Evolutionary conservation across 1,140 invertebrate species (phyloP), one percentile per base, ranked within the genome.

Genomic region (Phymastichus coffea): DNA sequence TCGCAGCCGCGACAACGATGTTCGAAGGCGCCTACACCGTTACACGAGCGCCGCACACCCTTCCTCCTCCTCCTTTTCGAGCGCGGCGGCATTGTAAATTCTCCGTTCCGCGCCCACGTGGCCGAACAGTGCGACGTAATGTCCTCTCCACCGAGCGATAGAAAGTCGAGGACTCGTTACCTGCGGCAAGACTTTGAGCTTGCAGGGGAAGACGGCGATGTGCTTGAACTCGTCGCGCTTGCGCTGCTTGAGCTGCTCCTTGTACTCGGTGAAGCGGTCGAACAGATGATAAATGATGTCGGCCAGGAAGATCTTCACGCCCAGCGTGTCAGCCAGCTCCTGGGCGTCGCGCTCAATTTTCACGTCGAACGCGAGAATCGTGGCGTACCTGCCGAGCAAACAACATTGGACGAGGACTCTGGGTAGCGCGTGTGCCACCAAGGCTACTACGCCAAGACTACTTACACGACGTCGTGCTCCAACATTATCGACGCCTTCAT

Each of bases 251-350:
- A 98, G 80, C 66, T 99, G 94, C 51, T 98, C 95, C 52, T 94
- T 84, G 77, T 96, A 98, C 15, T 90, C 89, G 62, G 89, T 96
- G 81, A 99, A 99, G 75, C 92, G 92, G 79, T 99, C 97, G 81
- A 99, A 98, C 59, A 99, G 81, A 83, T 99, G 98, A 81, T 99
- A 99, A 71, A 99, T 99, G 75, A 99, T 99, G 78, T 99, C 97
- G 2, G 98, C 98, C 57, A 96, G 91, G 86, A 99, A 99, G 70
- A 99, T 97, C 80, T 91, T 95, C 38, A 99, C 95, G 51, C 93
- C 94, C 40, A 97, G 75, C 46, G 87, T 86, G 71, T 99, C 97
- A 0, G 98, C 98, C 74, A 99, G 79, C 74, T 98, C 95, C 81
- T 99, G 96, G 1, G 97, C 97, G 71, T 99, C 98, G 55, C 90